Percentiles rank a stretch among this genome's conserved stretches.
These are phyloP conservation scores for Labeo rohita DNA, from an alignment of 2,113 vertebrate species.

Conservation along the genomic window DNA sequence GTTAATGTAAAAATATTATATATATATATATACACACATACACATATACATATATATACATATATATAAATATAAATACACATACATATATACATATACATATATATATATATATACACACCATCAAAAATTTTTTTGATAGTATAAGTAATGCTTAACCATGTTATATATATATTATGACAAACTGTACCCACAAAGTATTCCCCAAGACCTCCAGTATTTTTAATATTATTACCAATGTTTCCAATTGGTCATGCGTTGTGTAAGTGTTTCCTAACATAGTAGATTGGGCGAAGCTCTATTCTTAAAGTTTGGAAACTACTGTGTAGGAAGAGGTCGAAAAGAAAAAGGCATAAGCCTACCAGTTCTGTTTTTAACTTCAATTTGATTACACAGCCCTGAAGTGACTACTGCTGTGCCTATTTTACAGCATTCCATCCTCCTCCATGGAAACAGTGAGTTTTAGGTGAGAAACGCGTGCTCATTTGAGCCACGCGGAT, in stretches of 20 bases:
- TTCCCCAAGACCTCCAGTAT: not conserved
- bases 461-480: slow-evolving; percentile 18
- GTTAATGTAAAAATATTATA: no score
- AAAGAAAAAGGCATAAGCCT: not conserved
- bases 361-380: slow-evolving; percentile 16
- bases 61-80: no score
- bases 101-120: no score
- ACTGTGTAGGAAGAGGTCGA: slow-evolving; percentile 6
- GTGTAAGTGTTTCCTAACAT: not conserved
- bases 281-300: not conserved
- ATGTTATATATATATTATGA: no score
- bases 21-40: no score
- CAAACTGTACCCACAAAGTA: not conserved
- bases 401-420: not conserved
- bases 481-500: slow-evolving; percentile 18
- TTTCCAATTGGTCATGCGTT: not conserved
- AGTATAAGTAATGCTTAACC: no score
- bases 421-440: slow-evolving; percentile 27
- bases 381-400: not conserved
- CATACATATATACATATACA: no score
- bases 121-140: no score
- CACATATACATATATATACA: no score
- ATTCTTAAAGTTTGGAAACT: slow-evolving; percentile 18
- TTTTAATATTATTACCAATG: not conserved
- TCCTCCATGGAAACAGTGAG: slow-evolving; percentile 60